Conservation (phyloP, 2,888 invertebrate genomes). For the Melanophora roralis region DNA sequence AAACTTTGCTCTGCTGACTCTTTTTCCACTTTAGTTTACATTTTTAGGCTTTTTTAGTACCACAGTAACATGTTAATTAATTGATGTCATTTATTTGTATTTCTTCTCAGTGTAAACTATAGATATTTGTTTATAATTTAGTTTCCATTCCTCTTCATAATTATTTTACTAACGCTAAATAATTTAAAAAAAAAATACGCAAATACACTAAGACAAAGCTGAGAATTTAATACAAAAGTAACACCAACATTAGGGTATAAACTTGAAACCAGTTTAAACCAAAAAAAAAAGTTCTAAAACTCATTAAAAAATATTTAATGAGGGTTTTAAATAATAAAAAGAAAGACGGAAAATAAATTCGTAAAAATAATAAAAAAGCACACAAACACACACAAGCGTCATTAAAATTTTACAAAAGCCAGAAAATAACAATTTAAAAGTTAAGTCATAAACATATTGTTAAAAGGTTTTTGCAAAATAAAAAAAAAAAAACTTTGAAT, state of each 20-base stretch:
- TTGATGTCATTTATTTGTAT: neutral
- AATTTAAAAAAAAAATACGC: conserved; percentile 24
- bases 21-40: no score
- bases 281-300: conserved; percentile 51
- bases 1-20: no score
- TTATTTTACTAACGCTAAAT: conserved; percentile 38
- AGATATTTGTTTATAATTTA: no score
- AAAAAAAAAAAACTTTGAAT: neutral
- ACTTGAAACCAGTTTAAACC: conserved; percentile 53
- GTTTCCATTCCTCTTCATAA: no score
- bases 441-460: conserved; percentile 28
- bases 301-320: conserved; percentile 54
- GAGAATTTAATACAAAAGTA: neutral
- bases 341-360: conserved; percentile 13
- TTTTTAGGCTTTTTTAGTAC: neutral
- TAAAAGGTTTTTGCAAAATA: neutral
- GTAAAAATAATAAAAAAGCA: conserved; percentile 12
- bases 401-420: conserved; percentile 24
- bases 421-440: conserved; percentile 12
- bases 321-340: conserved; percentile 43
- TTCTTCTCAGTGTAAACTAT: conserved; percentile 26
- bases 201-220: neutral
- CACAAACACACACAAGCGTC: neutral
- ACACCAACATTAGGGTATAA: neutral
- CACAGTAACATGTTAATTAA: no score